Conservation (phyloP, 2,113 vertebrate species). For the Ptychochromis oligacanthus region DNA sequence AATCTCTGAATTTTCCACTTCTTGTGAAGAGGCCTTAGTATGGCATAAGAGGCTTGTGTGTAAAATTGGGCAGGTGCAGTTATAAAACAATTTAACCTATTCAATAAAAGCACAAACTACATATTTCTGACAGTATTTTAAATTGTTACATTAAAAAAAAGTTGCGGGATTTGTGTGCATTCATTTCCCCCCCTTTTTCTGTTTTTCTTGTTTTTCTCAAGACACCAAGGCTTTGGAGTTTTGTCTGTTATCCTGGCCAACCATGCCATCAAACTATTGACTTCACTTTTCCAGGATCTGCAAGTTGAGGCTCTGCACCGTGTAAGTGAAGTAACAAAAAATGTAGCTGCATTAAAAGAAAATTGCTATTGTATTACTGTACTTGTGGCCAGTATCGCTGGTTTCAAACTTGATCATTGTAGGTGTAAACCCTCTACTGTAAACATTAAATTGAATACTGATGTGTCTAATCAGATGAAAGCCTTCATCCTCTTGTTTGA, state of each 20-base stretch:
- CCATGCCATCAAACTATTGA: slow-evolving; percentile 93
- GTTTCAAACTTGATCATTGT: neutral
- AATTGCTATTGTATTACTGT: neutral
- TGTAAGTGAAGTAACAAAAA: slow-evolving; percentile 72
- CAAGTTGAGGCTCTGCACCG: slow-evolving; percentile 95
- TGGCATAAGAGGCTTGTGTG: neutral
- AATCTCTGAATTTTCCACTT: neutral
- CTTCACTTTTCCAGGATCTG: slow-evolving; percentile 95
- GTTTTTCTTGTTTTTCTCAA: slow-evolving; percentile 48
- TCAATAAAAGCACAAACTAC: neutral
- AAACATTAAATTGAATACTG: neutral
- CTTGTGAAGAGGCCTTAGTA: too few relatives aligned
- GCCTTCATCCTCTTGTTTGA: neutral
- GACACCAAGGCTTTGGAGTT: slow-evolving; percentile 97
- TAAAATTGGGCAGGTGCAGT: neutral
- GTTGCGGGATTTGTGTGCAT: neutral
- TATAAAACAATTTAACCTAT: neutral
- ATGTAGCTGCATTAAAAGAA: neutral
- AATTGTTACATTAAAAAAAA: neutral
- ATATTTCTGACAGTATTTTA: neutral
- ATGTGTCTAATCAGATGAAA: neutral
- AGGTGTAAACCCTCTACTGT: neutral
- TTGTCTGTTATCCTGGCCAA: slow-evolving; percentile 96
- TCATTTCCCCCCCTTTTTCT: neutral
- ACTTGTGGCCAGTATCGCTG: neutral